Evolutionary conservation across 2,888 invertebrate genomes (phyloP).

Genomic region (Hirtodrosophila trivittata): DNA sequence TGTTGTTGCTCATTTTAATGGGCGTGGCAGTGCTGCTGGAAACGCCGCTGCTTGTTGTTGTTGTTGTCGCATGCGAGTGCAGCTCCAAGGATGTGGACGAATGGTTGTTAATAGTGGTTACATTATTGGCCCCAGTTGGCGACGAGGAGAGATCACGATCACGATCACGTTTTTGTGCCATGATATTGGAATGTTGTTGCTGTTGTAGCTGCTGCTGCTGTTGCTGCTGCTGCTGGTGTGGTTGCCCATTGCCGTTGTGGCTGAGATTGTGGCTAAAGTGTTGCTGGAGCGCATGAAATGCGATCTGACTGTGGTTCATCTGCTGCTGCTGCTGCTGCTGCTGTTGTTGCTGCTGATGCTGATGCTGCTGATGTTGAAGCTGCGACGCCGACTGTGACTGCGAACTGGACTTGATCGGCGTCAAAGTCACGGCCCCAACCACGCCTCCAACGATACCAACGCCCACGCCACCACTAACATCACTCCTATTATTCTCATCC

Average conservation of each 20-base stretch:
- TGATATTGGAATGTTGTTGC: conserved; percentile 79
- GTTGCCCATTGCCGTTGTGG: conserved; percentile 58
- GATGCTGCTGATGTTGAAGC: conserved; percentile 19
- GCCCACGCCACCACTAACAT: conserved; percentile 28
- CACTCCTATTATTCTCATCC: conserved; percentile 55
- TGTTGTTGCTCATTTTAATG: conserved; percentile 14
- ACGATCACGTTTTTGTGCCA: conserved; percentile 78
- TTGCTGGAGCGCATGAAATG: conserved; percentile 71
- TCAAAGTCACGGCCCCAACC: conserved; percentile 67
- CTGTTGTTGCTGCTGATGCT: conserved; percentile 32
- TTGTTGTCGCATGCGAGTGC: conserved; percentile 24
- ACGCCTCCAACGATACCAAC: conserved; percentile 61
- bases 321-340: conserved; percentile 47
- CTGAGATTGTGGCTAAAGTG: conserved; percentile 69
- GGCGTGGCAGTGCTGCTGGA: conserved; percentile 43
- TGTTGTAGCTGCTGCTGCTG: conserved; percentile 54
- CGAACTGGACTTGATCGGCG: conserved; percentile 61
- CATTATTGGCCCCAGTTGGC: conserved; percentile 44
- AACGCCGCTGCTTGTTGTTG: conserved; percentile 49
- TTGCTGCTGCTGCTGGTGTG: conserved; percentile 46
- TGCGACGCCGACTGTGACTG: conserved; percentile 19
- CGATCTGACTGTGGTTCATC: conserved; percentile 71
- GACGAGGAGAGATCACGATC: conserved; percentile 75
- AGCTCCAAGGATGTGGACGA: conserved; percentile 45
- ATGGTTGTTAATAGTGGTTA: conserved; percentile 16